Evolutionary conservation across 2,888 invertebrate species (phyloP).

Genomic region (Coenonympha arcania): DNA sequence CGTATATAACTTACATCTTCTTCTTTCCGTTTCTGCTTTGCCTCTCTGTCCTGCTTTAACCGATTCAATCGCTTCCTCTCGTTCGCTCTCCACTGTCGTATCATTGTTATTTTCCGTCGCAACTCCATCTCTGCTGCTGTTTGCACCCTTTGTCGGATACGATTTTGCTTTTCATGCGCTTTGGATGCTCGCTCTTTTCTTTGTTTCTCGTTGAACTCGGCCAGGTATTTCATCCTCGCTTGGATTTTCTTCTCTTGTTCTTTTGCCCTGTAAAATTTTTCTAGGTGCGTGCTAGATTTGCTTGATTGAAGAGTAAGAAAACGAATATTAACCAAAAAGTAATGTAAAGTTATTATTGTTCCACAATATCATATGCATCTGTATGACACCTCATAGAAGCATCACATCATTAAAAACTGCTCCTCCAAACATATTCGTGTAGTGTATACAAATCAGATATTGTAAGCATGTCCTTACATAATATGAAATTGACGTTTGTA

Average conservation of each 20-base stretch:
- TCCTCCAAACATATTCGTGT: too few species aligned
- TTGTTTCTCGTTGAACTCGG: constrained; percentile 54
- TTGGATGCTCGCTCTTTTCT: constrained; percentile 48
- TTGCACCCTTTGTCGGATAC: constrained; percentile 60
- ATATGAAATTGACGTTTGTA: too few species aligned
- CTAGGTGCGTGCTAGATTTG: background rate
- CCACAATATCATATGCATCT: too few species aligned
- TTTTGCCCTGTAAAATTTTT: constrained; percentile 42
- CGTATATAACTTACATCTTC: constrained; percentile 43
- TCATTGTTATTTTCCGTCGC: constrained; percentile 62
- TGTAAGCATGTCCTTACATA: too few species aligned
- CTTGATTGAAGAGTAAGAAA: background rate
- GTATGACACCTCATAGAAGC: too few species aligned
- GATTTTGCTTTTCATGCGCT: constrained; percentile 49
- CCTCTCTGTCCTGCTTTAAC: constrained; percentile 49
- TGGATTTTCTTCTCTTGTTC: constrained; percentile 58
- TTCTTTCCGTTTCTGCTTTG: constrained; percentile 44
- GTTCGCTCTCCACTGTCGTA: constrained; percentile 58
- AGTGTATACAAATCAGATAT: too few species aligned
- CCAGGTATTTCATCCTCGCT: constrained; percentile 54
- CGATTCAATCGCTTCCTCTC: constrained; percentile 57
- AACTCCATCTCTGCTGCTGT: constrained; percentile 64
- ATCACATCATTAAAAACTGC: too few species aligned
- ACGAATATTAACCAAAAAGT: too few species aligned
- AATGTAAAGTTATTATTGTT: too few species aligned